phyloP scores from a whole-genome alignment of 2,888 invertebrate genomes.

The Idaea dimidiata region DNA sequence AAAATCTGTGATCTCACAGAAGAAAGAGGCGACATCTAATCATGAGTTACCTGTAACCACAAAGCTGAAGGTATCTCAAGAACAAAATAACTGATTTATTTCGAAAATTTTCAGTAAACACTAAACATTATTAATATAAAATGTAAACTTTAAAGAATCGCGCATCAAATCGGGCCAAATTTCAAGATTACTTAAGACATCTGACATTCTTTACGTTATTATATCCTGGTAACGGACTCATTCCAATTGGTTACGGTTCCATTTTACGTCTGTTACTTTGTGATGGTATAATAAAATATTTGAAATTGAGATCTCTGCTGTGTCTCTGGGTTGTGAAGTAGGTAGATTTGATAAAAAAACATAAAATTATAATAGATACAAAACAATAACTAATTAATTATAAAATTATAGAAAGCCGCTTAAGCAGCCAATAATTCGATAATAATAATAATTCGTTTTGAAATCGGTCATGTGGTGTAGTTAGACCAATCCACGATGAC shows the following conservation, averaged over 20 bases:
- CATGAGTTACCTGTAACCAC: too few relatives aligned
- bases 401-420: too few relatives aligned
- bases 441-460: too few relatives aligned
- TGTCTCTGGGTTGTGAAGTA: neutral
- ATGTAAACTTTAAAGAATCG: constrained; percentile 30
- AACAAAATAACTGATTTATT: neutral
- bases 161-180: constrained; percentile 28
- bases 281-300: neutral
- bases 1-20: too few relatives aligned
- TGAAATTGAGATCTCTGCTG: neutral
- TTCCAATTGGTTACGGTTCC: constrained; percentile 19
- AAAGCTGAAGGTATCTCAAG: too few relatives aligned
- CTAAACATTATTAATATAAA: constrained; percentile 9
- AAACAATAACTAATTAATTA: too few relatives aligned
- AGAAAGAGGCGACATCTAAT: too few relatives aligned
- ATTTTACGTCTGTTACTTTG: neutral
- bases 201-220: constrained; percentile 36
- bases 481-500: too few relatives aligned
- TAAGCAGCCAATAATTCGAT: too few relatives aligned
- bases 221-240: constrained; percentile 27
- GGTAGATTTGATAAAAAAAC: neutral
- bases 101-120: neutral
- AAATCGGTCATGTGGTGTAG: too few relatives aligned
- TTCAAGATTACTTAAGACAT: constrained; percentile 29
- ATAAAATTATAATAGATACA: too few relatives aligned